Percentiles rank a stretch among this genome's conserved stretches.
Evolutionary conservation across 1,140 invertebrate species (phyloP).

Genomic region (Kradibia gibbosae): DNA sequence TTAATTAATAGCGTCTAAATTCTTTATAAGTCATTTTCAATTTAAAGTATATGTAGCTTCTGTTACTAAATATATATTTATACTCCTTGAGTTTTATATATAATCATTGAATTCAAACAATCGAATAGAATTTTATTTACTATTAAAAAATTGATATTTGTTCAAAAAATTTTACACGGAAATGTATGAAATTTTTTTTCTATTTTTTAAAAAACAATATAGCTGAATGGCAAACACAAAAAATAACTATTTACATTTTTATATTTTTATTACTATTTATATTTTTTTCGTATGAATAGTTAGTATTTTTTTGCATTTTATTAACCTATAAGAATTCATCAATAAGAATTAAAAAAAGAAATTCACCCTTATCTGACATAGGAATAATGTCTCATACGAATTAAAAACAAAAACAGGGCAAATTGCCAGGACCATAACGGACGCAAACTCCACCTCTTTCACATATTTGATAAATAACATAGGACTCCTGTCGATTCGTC

Average conservation of each 20-base stretch:
- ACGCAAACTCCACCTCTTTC: conserved; percentile 49
- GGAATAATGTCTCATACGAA: conserved; percentile 13
- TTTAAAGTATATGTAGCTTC: neutral
- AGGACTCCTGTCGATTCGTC: conserved; percentile 47
- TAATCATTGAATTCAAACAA: neutral
- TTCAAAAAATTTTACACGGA: too few relatives aligned
- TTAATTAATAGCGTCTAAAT: conserved; percentile 3
- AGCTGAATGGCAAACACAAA: too few relatives aligned
- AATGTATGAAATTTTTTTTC: too few relatives aligned
- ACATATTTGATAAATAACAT: conserved; percentile 57
- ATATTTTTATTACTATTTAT: too few relatives aligned
- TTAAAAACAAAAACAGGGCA: conserved; percentile 49
- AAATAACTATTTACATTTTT: too few relatives aligned
- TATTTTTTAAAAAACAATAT: too few relatives aligned
- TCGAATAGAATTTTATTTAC: neutral
- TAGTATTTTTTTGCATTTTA: neutral
- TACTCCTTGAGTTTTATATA: neutral
- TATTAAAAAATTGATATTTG: too few relatives aligned
- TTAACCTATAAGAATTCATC: neutral
- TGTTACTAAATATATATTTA: neutral
- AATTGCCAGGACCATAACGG: conserved; percentile 53
- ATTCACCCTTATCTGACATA: neutral
- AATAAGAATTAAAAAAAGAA: neutral
- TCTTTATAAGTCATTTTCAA: conserved; percentile 1
- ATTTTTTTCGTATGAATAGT: neutral